phyloP scores from a whole-genome alignment of 2,797 vertebrate genomes.

The Balearica regulorum region DNA sequence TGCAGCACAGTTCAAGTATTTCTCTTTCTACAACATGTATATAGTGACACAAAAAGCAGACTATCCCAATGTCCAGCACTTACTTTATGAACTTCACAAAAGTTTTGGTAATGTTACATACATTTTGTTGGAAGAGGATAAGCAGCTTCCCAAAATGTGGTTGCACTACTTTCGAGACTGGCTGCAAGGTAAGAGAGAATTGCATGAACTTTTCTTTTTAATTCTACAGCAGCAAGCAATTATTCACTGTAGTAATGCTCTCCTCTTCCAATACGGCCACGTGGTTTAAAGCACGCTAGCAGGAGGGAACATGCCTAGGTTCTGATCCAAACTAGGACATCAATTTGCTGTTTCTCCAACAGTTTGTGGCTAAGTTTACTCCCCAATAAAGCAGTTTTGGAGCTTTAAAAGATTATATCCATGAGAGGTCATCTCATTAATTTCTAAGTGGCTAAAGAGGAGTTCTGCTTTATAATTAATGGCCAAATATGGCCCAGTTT shows the following conservation, averaged over 20 bases:
- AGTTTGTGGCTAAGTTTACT: neutral
- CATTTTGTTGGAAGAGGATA: constrained; percentile 85
- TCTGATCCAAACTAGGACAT: neutral
- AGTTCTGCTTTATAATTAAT: neutral
- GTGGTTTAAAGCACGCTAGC: neutral
- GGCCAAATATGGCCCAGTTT: neutral
- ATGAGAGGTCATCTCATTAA: neutral
- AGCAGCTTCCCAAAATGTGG: constrained; percentile 91
- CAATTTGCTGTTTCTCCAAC: neutral
- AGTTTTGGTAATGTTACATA: constrained; percentile 85
- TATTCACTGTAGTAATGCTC: neutral
- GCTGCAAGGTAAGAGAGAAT: constrained; percentile 83
- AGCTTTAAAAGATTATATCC: neutral
- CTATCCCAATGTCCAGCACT: constrained; percentile 83
- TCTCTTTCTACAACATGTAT: constrained; percentile 97
- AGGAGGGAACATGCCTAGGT: neutral
- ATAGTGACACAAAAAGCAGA: constrained; percentile 90
- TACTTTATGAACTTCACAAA: constrained; percentile 88
- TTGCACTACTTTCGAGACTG: constrained; percentile 93
- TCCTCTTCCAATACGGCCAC: neutral
- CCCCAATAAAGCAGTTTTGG: neutral
- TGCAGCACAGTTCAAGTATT: constrained; percentile 92
- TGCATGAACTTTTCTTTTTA: neutral
- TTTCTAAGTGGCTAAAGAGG: neutral
- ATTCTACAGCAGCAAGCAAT: neutral